Base-by-base conservation (phyloP, 2,888 invertebrate genomes). In the Drosophila pseudotalamancana region DNA sequence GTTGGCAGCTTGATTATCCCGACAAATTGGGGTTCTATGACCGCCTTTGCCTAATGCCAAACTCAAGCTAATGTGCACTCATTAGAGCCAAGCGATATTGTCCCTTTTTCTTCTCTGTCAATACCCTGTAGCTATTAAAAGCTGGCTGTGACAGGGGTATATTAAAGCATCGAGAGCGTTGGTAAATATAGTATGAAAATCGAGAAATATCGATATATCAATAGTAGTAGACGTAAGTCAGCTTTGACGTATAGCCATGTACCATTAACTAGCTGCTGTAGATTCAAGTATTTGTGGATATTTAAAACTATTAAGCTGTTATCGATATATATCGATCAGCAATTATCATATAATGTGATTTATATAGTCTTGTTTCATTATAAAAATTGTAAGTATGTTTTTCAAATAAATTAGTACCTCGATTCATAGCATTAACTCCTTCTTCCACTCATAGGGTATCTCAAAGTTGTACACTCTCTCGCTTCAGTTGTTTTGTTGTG, bases 31-130 rank as follows among this genome's bases (percentile, higher is more conserved):
- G 72, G 72, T 32, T 27, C 49, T 49, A 27, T 35, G 32, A 19
- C 32, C 19, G 51, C 49, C 43, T 46, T 63, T 45, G 59, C 46
- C 48, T 70, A 60, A 48, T 65, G 46, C 66, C 79, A 55, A 57
- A 65, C 63, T 43, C 54, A 31, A 67, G 77, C 67, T 86, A 82
- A 82, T 86, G 83, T 80, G 72, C 72, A 70, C 72, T 80, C 84
- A 82, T 82, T 86, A 80, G 81, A 71, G 51, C 39, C 64, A 37
- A 21, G 53, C 56, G 46, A 56, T 51, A 49, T 35, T 60, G 50
- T 59, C 56, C 61, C 53, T 64, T 60, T 68, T 45, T 50, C 18
- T 16, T 18, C 14, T 27, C 19, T 25, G 35, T 1, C 3, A 6
- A 60, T 39, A 59, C 61, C 59, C 32, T 43, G 37, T 16, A 35